These are phyloP conservation scores for Zenarchopterus dispar DNA, from an alignment of 2,797 vertebrate species.

Conservation along the genomic window DNA sequence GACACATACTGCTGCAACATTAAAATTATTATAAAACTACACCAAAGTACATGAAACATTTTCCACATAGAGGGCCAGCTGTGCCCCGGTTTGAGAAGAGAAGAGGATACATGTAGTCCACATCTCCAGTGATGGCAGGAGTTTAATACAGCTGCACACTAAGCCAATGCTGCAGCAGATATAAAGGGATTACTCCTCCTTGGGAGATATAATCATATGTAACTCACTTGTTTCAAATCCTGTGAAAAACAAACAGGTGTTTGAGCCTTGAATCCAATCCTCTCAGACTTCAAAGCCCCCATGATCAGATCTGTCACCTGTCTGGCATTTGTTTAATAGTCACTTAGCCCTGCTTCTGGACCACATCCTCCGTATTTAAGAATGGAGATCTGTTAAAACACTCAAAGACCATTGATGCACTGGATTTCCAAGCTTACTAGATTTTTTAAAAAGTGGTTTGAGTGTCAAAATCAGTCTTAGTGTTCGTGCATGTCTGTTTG, in stretches of 20 bases:
- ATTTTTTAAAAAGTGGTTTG: not conserved
- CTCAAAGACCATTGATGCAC: not conserved
- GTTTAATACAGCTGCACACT: constrained; percentile 65
- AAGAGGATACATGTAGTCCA: constrained; percentile 58
- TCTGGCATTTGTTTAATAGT: not conserved
- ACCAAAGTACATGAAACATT: constrained; percentile 3
- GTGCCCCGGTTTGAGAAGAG: constrained; percentile 62
- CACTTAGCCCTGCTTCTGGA: too few relatives aligned
- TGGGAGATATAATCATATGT: constrained; percentile 76
- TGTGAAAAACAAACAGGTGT: constrained; percentile 77
- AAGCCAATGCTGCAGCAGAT: constrained; percentile 62
- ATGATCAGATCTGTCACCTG: constrained; percentile 9
- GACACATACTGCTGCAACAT: too few relatives aligned
- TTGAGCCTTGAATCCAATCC: constrained; percentile 57
- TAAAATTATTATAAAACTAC: too few relatives aligned
- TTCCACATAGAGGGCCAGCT: constrained; percentile 34
- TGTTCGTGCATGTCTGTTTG: too few relatives aligned
- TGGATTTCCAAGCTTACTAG: not conserved
- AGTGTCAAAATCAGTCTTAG: not conserved
- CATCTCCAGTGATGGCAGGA: constrained; percentile 60
- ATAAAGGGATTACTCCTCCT: constrained; percentile 77
- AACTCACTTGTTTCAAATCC: constrained; percentile 78
- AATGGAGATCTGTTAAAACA: not conserved
- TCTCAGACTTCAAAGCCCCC: constrained; percentile 9
- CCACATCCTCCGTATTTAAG: too few relatives aligned